Percentiles rank a stretch among this genome's conserved stretches.
Conservation (phyloP, 2,113 vertebrate genomes). For the Albula goreensis region DNA sequence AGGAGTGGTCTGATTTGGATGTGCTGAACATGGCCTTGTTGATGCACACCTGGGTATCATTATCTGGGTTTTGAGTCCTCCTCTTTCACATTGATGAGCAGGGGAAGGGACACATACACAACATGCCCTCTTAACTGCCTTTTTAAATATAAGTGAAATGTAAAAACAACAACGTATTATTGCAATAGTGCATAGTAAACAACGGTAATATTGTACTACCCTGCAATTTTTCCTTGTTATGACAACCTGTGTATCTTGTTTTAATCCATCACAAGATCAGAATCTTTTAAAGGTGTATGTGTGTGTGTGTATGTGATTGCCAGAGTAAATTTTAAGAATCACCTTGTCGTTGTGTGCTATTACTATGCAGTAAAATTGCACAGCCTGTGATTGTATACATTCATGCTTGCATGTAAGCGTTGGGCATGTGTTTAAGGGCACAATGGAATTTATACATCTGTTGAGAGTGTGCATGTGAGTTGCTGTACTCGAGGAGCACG, state of each 20-base stretch:
- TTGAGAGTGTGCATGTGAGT: background rate
- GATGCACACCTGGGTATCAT: background rate
- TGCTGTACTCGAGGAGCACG: background rate
- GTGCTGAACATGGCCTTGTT: background rate
- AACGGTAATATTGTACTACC: background rate
- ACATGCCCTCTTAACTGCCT: no score
- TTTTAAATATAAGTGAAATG: no score
- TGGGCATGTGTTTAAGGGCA: constrained; percentile 26
- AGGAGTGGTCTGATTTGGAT: no score
- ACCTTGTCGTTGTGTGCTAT: no score
- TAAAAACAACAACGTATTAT: no score
- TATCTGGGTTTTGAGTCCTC: background rate
- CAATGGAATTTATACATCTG: constrained; percentile 23
- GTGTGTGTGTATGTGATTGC: constrained; percentile 7
- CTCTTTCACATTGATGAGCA: background rate
- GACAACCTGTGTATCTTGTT: background rate
- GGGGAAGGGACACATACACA: no score
- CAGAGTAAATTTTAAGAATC: no score
- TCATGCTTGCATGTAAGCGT: background rate
- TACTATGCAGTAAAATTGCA: background rate
- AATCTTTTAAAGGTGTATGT: no score
- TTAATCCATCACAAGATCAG: background rate
- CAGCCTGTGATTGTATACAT: background rate
- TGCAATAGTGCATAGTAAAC: background rate
- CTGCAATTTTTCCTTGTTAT: background rate